Base-by-base conservation (phyloP, 2,113 vertebrate species). In the Vulpes ferrilata region DNA sequence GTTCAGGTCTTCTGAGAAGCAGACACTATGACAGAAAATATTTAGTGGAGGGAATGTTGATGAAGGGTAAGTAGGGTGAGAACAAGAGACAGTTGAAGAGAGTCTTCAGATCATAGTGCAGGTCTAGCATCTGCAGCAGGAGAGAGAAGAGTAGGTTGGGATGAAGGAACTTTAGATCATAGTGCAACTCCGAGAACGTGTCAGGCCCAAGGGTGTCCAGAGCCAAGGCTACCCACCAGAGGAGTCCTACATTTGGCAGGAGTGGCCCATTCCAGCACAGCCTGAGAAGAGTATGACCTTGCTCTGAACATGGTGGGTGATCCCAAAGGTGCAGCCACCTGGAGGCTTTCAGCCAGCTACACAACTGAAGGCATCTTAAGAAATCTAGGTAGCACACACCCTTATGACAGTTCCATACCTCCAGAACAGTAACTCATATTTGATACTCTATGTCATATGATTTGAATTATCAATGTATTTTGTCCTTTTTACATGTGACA, bases 341-440 rank as follows among this genome's bases (percentile, higher is more conserved):
- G 48, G n/a, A 59, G 10, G 1, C 17, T 23, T 27, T 35, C 1
- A 19, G 32, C 19, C 74, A 59, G 0, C 7, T 3, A 23, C 2
- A 65, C 1, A 27, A 8, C 25, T 25, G n/a, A 16, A 0, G 9
- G 22, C 32, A 89, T 11, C 23, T 22, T 59, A 38, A 67, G 20
- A 43, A 22, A 6, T 65, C 10, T 7, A 15, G 38, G 22, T 1
- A 4, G 2, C 9, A 2, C 9, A 2, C n/a, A 17, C 5, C 4
- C n/a, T 3, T 17, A 7, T 3, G 53, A 30, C 73, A 65, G 6
- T 38, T 11, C 19, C 19, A 20, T 43, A 20, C 2, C 25, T 71
- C 13, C 12, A 25, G 17, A 80, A 6, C 20, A 27, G 15, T 12
- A 35, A 13, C 35, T 90, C 55, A 2, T n/a, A 15, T 15, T 60